Base-by-base conservation (phyloP, 2,113 vertebrate species). In the Planiliza haematocheilus region DNA sequence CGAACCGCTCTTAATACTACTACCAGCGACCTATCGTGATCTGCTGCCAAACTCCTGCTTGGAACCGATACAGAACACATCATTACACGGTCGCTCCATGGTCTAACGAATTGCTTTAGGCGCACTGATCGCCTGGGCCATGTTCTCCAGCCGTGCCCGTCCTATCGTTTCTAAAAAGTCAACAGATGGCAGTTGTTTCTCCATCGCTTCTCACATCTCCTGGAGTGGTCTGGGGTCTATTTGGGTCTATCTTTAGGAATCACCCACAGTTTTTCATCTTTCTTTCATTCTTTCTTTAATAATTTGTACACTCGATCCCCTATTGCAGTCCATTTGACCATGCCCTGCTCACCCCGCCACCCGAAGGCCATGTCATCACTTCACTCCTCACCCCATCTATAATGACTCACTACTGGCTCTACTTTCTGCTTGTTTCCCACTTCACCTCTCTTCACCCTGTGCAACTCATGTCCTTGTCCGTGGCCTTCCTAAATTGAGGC, bases 111-210 rank as follows among this genome's bases (percentile, higher is more conserved):
- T 82, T 45, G 56, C 62, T 45, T 85, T 52, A 79, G 77, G 74
- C 62, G 20, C 45, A 36, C 37, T 68, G 57, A 46, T 58, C 77
- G 55, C 53, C 49, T 14, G 42, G 52, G 46, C 24, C 45, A 58
- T 60, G 51, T 62, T 60, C 43, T 78, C 56, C 37, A 65, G 42
- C 60, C 12, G 16, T 67, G 77, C 64, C 62, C 2, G 7, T 46
- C 7, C 51, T 73, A 42, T 79, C 21, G 61, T 57, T 69, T 79
- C 57, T 60, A 42, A 83, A 84, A 82, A 69, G 38, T 70, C 70
- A 84, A 68, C 84, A 88, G 82, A 84, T 81, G 83, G 52, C 53
- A 10, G 49, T 60, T 57, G 53, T 87, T 85, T 84, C 69, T 82
- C 65, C 74, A 74, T 79, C 58, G 42, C 45, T 69, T 72, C 67